Conservation (phyloP, 2,888 invertebrate genomes). For the Hirtodrosophila cameraria region DNA sequence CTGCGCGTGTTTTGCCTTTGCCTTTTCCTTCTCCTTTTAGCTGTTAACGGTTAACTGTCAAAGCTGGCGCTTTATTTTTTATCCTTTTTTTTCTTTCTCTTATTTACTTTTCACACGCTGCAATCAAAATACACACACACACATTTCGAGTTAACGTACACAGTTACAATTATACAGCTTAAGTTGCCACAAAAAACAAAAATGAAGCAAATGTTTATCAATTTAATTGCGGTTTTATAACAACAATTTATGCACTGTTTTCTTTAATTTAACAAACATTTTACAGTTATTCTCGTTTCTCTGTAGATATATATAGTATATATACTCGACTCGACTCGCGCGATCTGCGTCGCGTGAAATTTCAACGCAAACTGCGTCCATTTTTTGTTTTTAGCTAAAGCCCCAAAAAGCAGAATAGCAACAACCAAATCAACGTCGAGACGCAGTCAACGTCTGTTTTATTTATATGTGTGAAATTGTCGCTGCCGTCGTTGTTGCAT, state of each 20-base stretch:
- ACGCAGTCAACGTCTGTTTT: slow-evolving; percentile 45
- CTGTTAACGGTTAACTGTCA: no score
- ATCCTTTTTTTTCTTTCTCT: no score
- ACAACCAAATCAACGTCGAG: slow-evolving; percentile 10
- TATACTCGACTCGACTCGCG: slow-evolving; percentile 38
- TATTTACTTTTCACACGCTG: no score
- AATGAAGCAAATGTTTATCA: slow-evolving; percentile 8
- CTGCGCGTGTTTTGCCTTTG: no score
- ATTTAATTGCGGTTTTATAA: background rate
- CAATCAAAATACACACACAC: no score
- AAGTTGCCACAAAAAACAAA: slow-evolving; percentile 7
- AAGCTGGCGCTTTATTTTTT: no score
- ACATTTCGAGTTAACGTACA: no score
- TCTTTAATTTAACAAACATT: slow-evolving; percentile 1
- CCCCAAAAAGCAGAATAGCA: slow-evolving; percentile 48
- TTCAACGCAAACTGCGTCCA: slow-evolving; percentile 66
- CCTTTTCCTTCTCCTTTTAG: no score
- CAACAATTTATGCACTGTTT: slow-evolving; percentile 7
- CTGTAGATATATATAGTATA: slow-evolving; percentile 5
- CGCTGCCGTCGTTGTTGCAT: no score
- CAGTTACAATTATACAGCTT: no score
- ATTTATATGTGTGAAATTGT: slow-evolving; percentile 63
- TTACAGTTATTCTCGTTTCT: background rate
- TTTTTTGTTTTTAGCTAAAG: slow-evolving; percentile 37
- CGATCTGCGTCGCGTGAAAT: slow-evolving; percentile 72